Conservation (phyloP, 2,888 invertebrate genomes). For the Lithophane semibrunnea region DNA sequence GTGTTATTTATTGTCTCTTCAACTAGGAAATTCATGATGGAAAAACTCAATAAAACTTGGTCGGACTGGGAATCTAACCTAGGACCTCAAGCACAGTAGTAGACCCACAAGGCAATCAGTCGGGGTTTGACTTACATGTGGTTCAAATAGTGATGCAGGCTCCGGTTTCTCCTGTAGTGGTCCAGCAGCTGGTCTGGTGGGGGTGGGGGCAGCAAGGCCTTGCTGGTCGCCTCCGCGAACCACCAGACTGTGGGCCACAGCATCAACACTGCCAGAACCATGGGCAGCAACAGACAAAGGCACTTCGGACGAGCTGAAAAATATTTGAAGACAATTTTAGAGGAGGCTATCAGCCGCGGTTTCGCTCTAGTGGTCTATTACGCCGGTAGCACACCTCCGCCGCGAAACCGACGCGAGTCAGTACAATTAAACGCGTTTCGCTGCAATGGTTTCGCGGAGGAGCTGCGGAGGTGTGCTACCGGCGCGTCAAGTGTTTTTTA, state of each 20-base stretch:
- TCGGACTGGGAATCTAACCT: too few species aligned
- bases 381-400: too few species aligned
- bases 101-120: not conserved
- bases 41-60: not conserved
- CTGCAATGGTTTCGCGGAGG: too few species aligned
- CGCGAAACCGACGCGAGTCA: too few species aligned
- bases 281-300: conserved; percentile 62
- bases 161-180: conserved; percentile 76
- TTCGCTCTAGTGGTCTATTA: not conserved
- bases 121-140: conserved; percentile 73
- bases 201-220: conserved; percentile 69
- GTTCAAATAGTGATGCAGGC: conserved; percentile 76
- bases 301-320: conserved; percentile 71
- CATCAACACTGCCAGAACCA: conserved; percentile 49
- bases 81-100: not conserved
- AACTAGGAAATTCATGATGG: not conserved
- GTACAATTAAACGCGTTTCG: too few species aligned
- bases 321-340: not conserved
- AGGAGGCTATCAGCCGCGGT: too few species aligned
- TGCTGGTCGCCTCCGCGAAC: conserved; percentile 64
- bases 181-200: conserved; percentile 71
- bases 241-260: conserved; percentile 67
- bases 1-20: not conserved
- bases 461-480: too few species aligned
- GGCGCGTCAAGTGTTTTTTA: not conserved